Evolutionary conservation across 2,113 vertebrate genomes (phyloP), one percentile per base, ranked within the genome.

Genomic region (Vidua chalybeata): DNA sequence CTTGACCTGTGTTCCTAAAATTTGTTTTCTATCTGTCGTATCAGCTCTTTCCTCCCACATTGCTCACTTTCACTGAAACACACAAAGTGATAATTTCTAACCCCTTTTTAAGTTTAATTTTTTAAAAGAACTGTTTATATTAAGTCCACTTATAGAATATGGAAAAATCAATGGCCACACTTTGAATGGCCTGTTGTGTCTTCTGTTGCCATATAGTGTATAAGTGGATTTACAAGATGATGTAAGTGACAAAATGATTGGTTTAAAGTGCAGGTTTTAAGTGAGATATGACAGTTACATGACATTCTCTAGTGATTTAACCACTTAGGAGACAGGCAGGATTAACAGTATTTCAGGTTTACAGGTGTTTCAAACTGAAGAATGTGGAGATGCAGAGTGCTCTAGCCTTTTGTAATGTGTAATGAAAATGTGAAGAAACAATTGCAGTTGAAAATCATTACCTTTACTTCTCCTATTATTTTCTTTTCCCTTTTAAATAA

Each of bases 281-380:
- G 61, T 45, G 75, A 71, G 39, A 54, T 74, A 48, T 67, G 39
- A 87, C 37, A 62, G 37, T 87, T 83, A 61, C 63, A 31, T 79
- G 61, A 75, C 46, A 72, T 72, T 66, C n/a, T 85, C 13, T 80
- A 66, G 67, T 68, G 78, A 62, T 17, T 68, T 30, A 74, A 73
- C 15, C 35, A 68, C 58, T 64, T 33, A 43, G 24, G 58, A 72
- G 45, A 63, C 52, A 81, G 77, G 26, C 20, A 72, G 58, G 35
- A 90, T 89, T 95, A 87, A 71, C 24, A 58, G 37, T 56, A 26
- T 39, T 87, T 87, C 33, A 89, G 54, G 78, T 76, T 91, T 95
- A 59, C 71, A 91, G 62, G 74, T 82, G 16, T 84, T 69, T 77
- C 35, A 59, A 74, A 24, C 33, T 87, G 28, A 61, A 76, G 35